A percentile compares a stretch with the other conserved stretches of the same genome.
phyloP scores from a whole-genome alignment of 2,113 vertebrate genomes.

The Megaceryle torquata region DNA sequence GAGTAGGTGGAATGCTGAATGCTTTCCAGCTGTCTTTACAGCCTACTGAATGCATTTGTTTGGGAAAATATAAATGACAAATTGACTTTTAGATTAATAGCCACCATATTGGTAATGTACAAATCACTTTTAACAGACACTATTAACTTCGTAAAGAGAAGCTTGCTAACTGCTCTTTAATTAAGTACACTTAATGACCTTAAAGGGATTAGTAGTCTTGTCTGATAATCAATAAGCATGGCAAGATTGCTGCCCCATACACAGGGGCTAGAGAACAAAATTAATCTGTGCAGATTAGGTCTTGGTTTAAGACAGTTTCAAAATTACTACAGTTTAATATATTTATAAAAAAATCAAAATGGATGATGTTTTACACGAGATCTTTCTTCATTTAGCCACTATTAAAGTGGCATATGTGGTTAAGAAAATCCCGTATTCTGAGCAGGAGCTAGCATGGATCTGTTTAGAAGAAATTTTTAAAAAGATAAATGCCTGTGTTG shows the following conservation, averaged over 20 bases:
- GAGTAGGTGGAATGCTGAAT: background rate
- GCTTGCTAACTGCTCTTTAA: slow-evolving; percentile 95
- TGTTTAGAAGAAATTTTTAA: background rate
- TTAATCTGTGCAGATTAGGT: slow-evolving; percentile 74
- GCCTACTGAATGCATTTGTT: slow-evolving; percentile 70
- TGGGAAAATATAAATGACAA: slow-evolving; percentile 79
- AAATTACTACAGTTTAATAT: background rate
- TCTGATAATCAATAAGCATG: slow-evolving; percentile 97
- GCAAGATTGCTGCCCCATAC: slow-evolving; percentile 79
- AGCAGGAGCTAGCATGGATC: background rate
- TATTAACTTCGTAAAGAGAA: slow-evolving; percentile 79
- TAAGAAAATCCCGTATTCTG: background rate
- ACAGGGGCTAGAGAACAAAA: slow-evolving; percentile 69
- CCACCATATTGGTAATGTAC: slow-evolving; percentile 72
- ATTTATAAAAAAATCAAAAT: background rate
- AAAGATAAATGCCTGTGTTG: fast-evolving
- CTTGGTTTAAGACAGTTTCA: slow-evolving; percentile 34
- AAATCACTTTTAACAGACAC: slow-evolving; percentile 81
- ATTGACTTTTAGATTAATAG: slow-evolving; percentile 79
- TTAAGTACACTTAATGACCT: slow-evolving; percentile 98
- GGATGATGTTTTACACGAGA: background rate
- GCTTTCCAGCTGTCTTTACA: background rate
- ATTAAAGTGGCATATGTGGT: background rate
- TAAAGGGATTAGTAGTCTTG: slow-evolving; percentile 94
- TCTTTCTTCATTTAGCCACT: background rate